Evolutionary conservation across 2,113 vertebrate genomes (phyloP), one percentile per base, ranked within the genome.

Genomic region (Platichthys stellatus): DNA sequence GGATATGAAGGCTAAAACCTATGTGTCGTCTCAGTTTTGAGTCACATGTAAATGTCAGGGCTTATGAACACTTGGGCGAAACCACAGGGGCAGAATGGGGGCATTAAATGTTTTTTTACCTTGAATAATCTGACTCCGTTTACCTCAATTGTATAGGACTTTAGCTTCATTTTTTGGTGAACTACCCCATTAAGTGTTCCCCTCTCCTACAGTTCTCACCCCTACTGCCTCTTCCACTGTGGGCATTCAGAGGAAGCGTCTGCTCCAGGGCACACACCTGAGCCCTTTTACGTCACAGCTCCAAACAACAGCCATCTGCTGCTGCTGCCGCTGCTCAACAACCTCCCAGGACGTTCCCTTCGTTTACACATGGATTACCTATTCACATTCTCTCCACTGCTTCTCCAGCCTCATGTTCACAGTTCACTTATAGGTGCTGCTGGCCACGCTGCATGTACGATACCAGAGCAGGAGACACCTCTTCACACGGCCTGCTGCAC

Each of bases 181-280:
- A 31, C 31, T 31, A 31, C 6, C 31, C 31, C 31, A 7, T 31
- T 31, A 18, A 51, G 49, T 62, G 66, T 40, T 17, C 7, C 53
- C 26, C 31, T 73, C 35, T 80, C 45, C 51, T 63, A 57, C 75
- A 62, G 60, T 56, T 69, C 75, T 80, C 83, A 76, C 71, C 70
- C 71, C 66, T 70, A 63, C 69, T 76, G 80, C 64, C 60, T 84
- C 63, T 49, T 82, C 74, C 35, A 80, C 49, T 23, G n/a, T 64
- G 72, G 67, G 78, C 65, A 73, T 69, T 84, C 76, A 77, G 74
- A 69, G 58, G 83, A 76, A 81, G 45, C 43, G 60, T 79, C 83
- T 79, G 91, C 90, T 89, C 58, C 74, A 69, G 76, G 87, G 67
- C 83, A 53, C 84, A 80, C 93, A 93, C 93, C 92, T 93, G 93